Conservation (phyloP, 1,140 invertebrate species). For the Metaphire vulgaris region DNA sequence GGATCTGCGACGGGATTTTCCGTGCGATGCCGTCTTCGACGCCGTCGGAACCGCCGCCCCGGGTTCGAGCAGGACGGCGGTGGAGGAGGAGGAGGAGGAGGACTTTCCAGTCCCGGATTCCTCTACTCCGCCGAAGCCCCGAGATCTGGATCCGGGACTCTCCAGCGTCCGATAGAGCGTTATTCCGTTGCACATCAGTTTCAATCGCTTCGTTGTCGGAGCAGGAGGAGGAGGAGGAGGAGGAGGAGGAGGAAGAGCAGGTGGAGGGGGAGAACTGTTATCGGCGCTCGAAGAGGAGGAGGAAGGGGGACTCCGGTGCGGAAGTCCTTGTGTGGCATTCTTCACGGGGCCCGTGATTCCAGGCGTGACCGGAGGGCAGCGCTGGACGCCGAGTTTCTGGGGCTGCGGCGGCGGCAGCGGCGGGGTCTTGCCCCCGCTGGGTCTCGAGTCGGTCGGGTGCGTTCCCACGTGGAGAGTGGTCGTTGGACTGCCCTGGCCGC, state of each 20-base stretch:
- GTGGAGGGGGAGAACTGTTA: too few relatives aligned
- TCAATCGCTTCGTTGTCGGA: neutral
- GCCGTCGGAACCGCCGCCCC: neutral
- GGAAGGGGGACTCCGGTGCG: too few relatives aligned
- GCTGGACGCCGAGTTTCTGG: neutral
- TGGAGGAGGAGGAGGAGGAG: neutral
- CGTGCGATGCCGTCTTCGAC: neutral
- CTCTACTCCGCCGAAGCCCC: neutral
- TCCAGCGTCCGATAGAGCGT: neutral
- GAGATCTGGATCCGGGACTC: neutral
- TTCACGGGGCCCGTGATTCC: too few relatives aligned
- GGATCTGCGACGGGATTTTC: neutral
- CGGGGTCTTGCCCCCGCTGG: neutral
- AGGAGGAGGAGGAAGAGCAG: too few relatives aligned
- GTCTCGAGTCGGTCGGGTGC: neutral
- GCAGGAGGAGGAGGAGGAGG: too few relatives aligned
- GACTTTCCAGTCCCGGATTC: too few relatives aligned
- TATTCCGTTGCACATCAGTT: neutral
- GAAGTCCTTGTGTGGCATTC: too few relatives aligned
- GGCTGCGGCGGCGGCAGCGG: too few relatives aligned
- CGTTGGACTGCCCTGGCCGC: too few relatives aligned
- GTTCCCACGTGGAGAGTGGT: too few relatives aligned
- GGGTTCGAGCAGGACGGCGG: neutral
- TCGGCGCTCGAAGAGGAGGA: neutral
- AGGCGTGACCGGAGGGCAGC: neutral